Conservation (phyloP, 2,113 vertebrate genomes). For the Syngnathus typhle region DNA sequence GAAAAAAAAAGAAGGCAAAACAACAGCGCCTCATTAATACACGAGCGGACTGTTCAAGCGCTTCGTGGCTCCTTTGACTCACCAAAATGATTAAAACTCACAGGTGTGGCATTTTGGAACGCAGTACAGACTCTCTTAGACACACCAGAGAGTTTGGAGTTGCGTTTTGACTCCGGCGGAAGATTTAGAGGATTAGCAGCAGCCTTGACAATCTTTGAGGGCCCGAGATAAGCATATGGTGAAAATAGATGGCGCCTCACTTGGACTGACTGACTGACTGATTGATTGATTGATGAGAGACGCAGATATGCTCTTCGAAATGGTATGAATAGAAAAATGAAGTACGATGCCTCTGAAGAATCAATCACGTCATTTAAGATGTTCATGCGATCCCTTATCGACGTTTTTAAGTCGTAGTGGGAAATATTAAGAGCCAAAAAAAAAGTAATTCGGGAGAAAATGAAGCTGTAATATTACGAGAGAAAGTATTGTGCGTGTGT, state of each 20-base stretch:
- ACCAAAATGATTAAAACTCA: slow-evolving; percentile 49
- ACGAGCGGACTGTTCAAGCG: slow-evolving; percentile 31
- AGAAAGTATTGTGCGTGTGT: too few relatives aligned
- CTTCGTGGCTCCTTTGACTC: slow-evolving; percentile 44
- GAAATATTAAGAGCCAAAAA: slow-evolving; percentile 20
- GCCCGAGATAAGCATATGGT: slow-evolving; percentile 67
- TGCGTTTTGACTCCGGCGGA: slow-evolving; percentile 66
- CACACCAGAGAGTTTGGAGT: slow-evolving; percentile 49
- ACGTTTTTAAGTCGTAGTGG: background rate
- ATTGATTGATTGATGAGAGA: slow-evolving; percentile 43
- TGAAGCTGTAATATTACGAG: too few relatives aligned
- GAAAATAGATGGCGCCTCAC: slow-evolving; percentile 52
- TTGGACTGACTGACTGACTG: slow-evolving; percentile 32
- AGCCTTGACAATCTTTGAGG: slow-evolving; percentile 68
- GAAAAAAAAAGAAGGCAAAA: slow-evolving; percentile 7
- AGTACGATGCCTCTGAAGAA: slow-evolving; percentile 33
- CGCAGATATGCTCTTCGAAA: slow-evolving; percentile 39
- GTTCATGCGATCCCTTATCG: slow-evolving; percentile 25
- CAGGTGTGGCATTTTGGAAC: slow-evolving; percentile 55
- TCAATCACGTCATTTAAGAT: slow-evolving; percentile 26
- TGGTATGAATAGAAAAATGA: slow-evolving; percentile 48
- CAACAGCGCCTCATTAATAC: slow-evolving; percentile 40
- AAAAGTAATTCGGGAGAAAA: background rate
- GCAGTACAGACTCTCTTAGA: slow-evolving; percentile 55
- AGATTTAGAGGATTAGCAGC: slow-evolving; percentile 67